Evolutionary conservation across 2,113 vertebrate species (phyloP).

Genomic region (Pica pica): DNA sequence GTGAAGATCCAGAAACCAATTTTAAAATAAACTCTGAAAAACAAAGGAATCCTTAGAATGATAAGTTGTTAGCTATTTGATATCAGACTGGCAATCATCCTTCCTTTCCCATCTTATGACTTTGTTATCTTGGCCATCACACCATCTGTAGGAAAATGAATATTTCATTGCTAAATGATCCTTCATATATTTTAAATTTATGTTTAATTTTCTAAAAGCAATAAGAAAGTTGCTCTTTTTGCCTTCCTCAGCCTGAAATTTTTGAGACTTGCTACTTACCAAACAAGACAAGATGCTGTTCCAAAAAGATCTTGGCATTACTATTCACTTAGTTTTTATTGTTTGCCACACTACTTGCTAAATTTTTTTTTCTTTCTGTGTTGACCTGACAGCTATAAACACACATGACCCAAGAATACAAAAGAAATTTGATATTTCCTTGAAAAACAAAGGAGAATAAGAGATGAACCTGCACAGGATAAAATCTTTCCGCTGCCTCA

Average conservation of each 20-base stretch:
- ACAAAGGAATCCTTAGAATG: background rate
- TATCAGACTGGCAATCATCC: background rate
- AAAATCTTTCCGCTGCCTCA: background rate
- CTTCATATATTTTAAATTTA: background rate
- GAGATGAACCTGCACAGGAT: background rate
- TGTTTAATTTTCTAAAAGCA: background rate
- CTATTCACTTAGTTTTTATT: background rate
- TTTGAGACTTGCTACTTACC: background rate
- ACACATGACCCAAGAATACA: background rate
- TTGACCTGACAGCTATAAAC: background rate
- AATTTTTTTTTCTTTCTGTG: background rate
- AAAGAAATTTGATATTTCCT: background rate
- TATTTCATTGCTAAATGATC: background rate
- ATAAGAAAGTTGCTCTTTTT: background rate
- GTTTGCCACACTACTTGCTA: background rate
- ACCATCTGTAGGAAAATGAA: background rate
- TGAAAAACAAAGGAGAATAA: background rate
- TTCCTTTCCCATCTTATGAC: background rate
- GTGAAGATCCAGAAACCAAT: background rate
- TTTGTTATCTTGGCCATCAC: background rate
- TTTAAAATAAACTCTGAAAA: slow-evolving; percentile 2
- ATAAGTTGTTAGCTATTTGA: background rate
- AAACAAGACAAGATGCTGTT: background rate
- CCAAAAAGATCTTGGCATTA: background rate
- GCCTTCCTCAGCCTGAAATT: background rate